Evolutionary conservation across 64 coral and sea anemone genomes (phyloP), one percentile per base, ranked within the genome.

Genomic region (Stichodactyla mertensii): DNA sequence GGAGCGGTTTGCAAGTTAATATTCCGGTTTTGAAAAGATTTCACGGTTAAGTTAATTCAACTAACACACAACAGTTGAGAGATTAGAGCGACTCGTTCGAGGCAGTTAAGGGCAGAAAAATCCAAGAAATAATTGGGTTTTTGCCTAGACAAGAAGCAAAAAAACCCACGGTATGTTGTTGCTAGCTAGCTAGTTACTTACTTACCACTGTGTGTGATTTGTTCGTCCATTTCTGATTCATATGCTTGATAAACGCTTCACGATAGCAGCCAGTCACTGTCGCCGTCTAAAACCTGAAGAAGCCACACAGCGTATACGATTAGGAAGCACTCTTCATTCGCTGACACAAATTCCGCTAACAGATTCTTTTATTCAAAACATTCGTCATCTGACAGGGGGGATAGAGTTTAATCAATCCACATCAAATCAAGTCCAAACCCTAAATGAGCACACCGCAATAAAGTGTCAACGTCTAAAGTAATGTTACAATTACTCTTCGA

Each of bases 351-450:
- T 90, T 79, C 9, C 77, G 86, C 36, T 88, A 95, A 91, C 89
- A 91, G 89, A 85, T 84, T 84, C 62, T 87, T 80, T 96, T 89
- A 96, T 92, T 96, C 85, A 96, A 96, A 93, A 96, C 94, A 96
- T 96, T 96, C 91, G 91, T 93, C 87, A 92, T 95, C 86, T 95
- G 93, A 95, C 93, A 95, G 89, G 78, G 94, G 87, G 94, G 80
- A 96, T 96, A 89, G 89, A 90, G 81, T 91, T 87, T 96, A 96
- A 96, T 96, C 94, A 96, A 90, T 96, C 89, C 54, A 93, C 91
- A 96, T 96, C 94, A 96, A 96, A 96, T 96, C 94, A 92, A 87
- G 91, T 96, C 57, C 91, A 96, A 96, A 96, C 94, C 88, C 71
- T 93, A 96, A 96, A 93, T 96, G 94, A 96, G 87, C 88, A 93